Percentiles rank a stretch among this genome's conserved stretches.
phyloP scores from a whole-genome alignment of 2,113 vertebrate genomes.

The Peromyscus californicus region DNA sequence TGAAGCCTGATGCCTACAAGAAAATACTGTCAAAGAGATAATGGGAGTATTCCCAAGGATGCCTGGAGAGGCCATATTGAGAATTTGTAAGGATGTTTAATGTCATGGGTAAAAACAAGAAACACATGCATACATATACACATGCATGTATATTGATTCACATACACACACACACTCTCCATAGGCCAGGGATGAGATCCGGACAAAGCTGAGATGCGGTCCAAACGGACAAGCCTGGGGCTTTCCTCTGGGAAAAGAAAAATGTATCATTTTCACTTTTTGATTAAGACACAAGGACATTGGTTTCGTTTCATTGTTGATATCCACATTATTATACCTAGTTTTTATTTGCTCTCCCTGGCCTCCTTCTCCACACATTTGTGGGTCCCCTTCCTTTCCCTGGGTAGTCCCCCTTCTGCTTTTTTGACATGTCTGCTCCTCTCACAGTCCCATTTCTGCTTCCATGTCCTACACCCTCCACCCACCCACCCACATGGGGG shows the following conservation, averaged over 20 bases:
- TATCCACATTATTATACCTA: not conserved
- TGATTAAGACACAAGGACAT: not conserved
- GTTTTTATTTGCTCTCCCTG: not conserved
- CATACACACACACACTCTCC: not conserved
- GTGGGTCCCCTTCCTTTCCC: not conserved
- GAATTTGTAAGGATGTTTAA: constrained; percentile 38
- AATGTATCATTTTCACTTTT: not conserved
- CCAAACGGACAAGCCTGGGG: not conserved
- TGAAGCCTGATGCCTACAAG: not conserved
- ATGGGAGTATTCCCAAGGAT: not conserved
- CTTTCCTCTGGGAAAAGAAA: not conserved
- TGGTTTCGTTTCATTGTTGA: not conserved
- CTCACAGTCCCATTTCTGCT: not conserved
- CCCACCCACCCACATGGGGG: not conserved
- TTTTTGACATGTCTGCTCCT: too few species aligned
- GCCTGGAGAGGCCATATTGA: not conserved
- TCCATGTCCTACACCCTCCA: not conserved
- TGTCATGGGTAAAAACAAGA: not conserved
- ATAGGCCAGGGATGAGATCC: not conserved
- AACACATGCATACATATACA: not conserved
- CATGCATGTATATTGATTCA: not conserved
- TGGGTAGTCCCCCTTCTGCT: not conserved
- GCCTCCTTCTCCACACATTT: not conserved
- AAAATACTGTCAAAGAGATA: not conserved
- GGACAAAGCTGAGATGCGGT: not conserved